Evolutionary conservation across 2,113 vertebrate species (phyloP), one percentile per base, ranked within the genome.

Genomic region (Cervus canadensis): DNA sequence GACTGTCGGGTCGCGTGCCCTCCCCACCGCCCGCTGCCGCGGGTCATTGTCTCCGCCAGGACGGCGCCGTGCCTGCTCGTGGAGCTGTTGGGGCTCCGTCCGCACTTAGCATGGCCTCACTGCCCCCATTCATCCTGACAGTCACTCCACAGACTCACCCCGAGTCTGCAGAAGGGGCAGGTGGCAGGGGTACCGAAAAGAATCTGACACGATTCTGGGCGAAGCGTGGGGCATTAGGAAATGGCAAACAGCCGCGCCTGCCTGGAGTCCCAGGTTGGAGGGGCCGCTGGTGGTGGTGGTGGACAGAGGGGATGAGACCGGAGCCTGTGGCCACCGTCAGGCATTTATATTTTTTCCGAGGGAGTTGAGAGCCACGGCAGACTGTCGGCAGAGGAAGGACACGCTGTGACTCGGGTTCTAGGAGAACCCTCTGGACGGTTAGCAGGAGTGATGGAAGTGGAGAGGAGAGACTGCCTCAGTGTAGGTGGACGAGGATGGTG

Each of bases 51-150:
- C 33, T 17, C 26, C 33, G 10, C 40, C 12, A 33, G 50, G 56
- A 48, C 21, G 36, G n/a, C 56, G 2, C 5, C 5, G 0, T 11
- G 23, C 36, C 52, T 57, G 23, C 25, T 26, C 0, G 1, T 0
- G 1, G 52, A 45, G n/a, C 0, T 21, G 67, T 0, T 26, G 78
- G 36, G 26, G n/a, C 59, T 60, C 67, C 21, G 43, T 40, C 36
- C 14, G 1, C 48, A 19, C 67, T 25, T 97, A 43, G 16, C 48
- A 28, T 1, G 7, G 15, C 36, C 71, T 91, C 43, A 1, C 23
- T 25, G 40, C 7, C 59, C 13, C 16, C 3, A 1, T 36, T 43
- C 15, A 5, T 40, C 52, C 26, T 57, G 40, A 15, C 36, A 16
- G 33, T 82, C 94, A 23, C 19, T 93, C 94, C 21, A 56, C 33